These are phyloP conservation scores for Cryptocheilus praepositus DNA, from an alignment of 2,888 invertebrate species.

Conservation along the genomic window DNA sequence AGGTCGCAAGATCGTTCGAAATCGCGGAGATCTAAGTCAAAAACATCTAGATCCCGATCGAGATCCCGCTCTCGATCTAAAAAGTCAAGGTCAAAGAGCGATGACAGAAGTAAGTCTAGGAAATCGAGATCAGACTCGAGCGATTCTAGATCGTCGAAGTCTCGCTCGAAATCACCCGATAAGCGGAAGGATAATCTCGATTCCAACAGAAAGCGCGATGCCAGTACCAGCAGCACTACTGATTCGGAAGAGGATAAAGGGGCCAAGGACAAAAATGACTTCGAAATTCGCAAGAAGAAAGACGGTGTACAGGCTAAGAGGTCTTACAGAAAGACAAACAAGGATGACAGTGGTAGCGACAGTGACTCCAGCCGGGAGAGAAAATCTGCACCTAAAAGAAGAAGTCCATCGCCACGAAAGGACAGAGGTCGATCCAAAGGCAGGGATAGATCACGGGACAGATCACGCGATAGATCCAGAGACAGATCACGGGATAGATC, in stretches of 20 bases:
- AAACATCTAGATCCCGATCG: constrained; percentile 63
- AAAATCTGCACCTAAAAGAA: constrained; percentile 71
- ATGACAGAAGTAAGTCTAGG: constrained; percentile 71
- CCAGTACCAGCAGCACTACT: constrained; percentile 62
- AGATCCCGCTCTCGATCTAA: constrained; percentile 68
- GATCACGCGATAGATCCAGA: constrained; percentile 72
- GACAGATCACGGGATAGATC: constrained; percentile 75
- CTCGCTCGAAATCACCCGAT: constrained; percentile 67
- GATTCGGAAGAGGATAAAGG: constrained; percentile 66
- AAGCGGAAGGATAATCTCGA: constrained; percentile 65
- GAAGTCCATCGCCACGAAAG: constrained; percentile 69
- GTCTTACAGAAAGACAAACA: constrained; percentile 89
- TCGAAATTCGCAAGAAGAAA: constrained; percentile 86
- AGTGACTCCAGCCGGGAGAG: constrained; percentile 78
- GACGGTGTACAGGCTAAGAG: constrained; percentile 91
- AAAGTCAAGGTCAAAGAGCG: constrained; percentile 68
- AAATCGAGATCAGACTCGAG: constrained; percentile 72
- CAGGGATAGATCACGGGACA: constrained; percentile 72
- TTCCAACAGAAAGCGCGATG: constrained; percentile 56
- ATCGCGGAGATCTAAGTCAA: constrained; percentile 65
- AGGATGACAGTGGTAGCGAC: constrained; percentile 84
- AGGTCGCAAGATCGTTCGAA: constrained; percentile 65
- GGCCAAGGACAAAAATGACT: constrained; percentile 77
- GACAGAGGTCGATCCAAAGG: constrained; percentile 72
- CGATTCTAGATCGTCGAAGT: constrained; percentile 67